Evolutionary conservation across 2,888 invertebrate genomes (phyloP).

Genomic region (Acrocyrtus sp.): DNA sequence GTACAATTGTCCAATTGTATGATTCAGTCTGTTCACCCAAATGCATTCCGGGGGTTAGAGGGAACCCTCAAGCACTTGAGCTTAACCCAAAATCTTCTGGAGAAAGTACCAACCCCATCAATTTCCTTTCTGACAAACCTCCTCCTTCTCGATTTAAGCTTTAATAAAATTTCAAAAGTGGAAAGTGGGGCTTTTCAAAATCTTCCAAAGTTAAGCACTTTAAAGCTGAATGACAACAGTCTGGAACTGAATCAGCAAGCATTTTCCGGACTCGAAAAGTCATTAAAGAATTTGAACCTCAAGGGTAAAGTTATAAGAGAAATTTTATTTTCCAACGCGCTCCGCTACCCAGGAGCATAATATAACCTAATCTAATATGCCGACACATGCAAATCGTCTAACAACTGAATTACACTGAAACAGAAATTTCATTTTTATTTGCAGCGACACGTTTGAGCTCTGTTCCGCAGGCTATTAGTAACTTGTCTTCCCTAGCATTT

Average conservation of each 20-base stretch:
- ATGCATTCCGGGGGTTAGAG: constrained; percentile 87
- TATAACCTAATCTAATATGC: too few species aligned
- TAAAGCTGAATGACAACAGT: constrained; percentile 90
- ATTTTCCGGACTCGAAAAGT: constrained; percentile 81
- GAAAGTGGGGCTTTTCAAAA: constrained; percentile 81
- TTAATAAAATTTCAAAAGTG: constrained; percentile 79
- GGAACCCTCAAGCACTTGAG: constrained; percentile 58
- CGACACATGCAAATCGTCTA: too few species aligned
- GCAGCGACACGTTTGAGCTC: constrained; percentile 76
- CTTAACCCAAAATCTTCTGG: constrained; percentile 72
- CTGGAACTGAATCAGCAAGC: constrained; percentile 76
- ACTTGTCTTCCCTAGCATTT: constrained; percentile 83
- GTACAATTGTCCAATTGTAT: constrained; percentile 86
- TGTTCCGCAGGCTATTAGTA: constrained; percentile 82
- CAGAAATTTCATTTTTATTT: constrained; percentile 1
- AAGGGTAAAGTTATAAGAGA: too few species aligned
- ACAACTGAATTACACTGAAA: too few species aligned
- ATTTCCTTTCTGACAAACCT: constrained; percentile 76
- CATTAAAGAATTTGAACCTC: constrained; percentile 87
- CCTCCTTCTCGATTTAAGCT: constrained; percentile 84
- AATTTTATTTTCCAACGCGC: too few species aligned
- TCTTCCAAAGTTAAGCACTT: constrained; percentile 78
- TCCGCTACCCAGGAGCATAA: too few species aligned
- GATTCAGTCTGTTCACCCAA: constrained; percentile 76
- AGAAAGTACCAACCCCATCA: constrained; percentile 80